Percentiles rank a stretch among this genome's conserved stretches.
Evolutionary conservation across 2,888 invertebrate genomes (phyloP).

Genomic region (Idaea aversata): DNA sequence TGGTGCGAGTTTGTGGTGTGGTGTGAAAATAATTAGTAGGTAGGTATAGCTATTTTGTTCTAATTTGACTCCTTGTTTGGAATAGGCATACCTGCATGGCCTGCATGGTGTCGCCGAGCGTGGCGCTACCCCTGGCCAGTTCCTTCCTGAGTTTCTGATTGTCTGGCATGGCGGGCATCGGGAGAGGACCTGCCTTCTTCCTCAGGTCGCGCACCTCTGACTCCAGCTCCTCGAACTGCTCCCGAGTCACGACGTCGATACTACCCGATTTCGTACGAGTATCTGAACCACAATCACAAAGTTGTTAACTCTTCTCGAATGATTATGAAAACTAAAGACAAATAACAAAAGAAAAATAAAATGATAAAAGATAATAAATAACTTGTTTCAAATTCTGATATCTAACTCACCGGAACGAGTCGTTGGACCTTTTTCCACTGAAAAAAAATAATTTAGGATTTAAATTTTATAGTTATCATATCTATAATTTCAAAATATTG

Average conservation of each 20-base stretch:
- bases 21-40: too few species aligned
- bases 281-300: neutral
- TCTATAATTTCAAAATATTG: neutral
- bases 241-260: slow-evolving; percentile 61
- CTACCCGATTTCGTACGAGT: slow-evolving; percentile 30
- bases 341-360: neutral
- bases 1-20: too few species aligned
- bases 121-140: slow-evolving; percentile 53
- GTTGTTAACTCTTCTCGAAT: too few species aligned
- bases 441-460: slow-evolving; percentile 25
- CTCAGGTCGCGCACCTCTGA: slow-evolving; percentile 40
- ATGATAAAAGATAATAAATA: neutral
- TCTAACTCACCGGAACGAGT: slow-evolving; percentile 36
- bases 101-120: slow-evolving; percentile 61
- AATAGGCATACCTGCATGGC: slow-evolving; percentile 57
- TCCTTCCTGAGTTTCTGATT: slow-evolving; percentile 49
- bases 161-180: slow-evolving; percentile 50
- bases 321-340: too few species aligned
- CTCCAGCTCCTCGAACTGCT: slow-evolving; percentile 54
- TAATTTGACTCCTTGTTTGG: neutral
- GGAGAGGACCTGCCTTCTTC: slow-evolving; percentile 38
- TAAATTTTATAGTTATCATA: too few species aligned
- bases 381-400: too few species aligned
- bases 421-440: slow-evolving; percentile 50
- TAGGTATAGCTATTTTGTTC: too few species aligned